phyloP scores from a whole-genome alignment of 2,888 invertebrate genomes.

The Rhabditoides inermis region DNA sequence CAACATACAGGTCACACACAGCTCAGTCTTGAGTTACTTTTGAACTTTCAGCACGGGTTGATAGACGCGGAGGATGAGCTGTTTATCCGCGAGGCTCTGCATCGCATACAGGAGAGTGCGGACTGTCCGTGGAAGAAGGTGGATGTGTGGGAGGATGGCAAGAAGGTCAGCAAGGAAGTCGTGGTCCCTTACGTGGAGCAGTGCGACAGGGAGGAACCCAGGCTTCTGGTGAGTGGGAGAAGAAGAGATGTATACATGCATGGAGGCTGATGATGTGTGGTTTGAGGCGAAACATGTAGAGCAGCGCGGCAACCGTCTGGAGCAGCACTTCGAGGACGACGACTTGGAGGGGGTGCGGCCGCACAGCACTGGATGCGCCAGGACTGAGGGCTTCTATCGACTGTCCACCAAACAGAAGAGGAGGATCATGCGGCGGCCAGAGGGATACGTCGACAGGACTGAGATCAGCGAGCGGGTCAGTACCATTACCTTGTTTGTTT shows the following conservation, averaged over 20 bases:
- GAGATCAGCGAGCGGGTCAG: slow-evolving; percentile 24
- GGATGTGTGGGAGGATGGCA: too few species aligned
- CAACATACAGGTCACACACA: too few species aligned
- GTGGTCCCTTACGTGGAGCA: too few species aligned
- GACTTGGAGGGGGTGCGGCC: slow-evolving; percentile 28
- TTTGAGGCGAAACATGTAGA: neutral
- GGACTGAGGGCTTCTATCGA: slow-evolving; percentile 25
- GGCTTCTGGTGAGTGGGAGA: neutral
- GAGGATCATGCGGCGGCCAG: slow-evolving; percentile 23
- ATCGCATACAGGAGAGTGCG: too few species aligned
- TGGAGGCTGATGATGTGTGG: neutral
- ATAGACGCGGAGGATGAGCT: too few species aligned
- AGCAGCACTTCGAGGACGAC: slow-evolving; percentile 23
- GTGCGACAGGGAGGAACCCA: too few species aligned
- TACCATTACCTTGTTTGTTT: neutral
- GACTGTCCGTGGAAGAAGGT: too few species aligned
- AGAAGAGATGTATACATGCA: neutral
- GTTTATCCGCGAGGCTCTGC: too few species aligned
- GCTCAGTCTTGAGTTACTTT: too few species aligned
- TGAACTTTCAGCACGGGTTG: too few species aligned
- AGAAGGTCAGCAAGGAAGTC: too few species aligned
- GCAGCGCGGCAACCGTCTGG: slow-evolving; percentile 3
- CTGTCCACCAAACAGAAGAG: slow-evolving; percentile 30
- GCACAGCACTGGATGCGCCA: slow-evolving; percentile 21
- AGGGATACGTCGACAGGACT: slow-evolving; percentile 16